Conservation (phyloP, 2,797 vertebrate species). For the Sebastes ruberrimus region DNA sequence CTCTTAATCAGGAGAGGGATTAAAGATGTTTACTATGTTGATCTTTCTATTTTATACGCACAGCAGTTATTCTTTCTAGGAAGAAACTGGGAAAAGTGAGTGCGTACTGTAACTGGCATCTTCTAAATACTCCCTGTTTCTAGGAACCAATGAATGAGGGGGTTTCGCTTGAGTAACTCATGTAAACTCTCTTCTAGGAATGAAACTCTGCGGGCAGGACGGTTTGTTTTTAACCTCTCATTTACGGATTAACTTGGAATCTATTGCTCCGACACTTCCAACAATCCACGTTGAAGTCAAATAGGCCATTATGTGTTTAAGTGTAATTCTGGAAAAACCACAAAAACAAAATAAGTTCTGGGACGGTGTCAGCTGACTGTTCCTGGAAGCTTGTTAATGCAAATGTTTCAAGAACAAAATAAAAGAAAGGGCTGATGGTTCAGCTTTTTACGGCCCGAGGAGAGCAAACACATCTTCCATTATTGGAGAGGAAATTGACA, state of each 20-base stretch:
- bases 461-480: not conserved
- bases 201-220: not conserved
- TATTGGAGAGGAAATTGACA: not conserved
- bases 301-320: not conserved
- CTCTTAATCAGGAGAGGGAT: not conserved
- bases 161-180: slow-evolving; percentile 10
- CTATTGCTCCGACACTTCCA: not conserved
- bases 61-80: slow-evolving; percentile 14
- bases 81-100: not conserved
- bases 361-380: not conserved
- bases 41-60: not conserved
- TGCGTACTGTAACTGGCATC: not conserved
- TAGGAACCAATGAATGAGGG: slow-evolving; percentile 22
- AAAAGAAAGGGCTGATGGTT: slow-evolving; percentile 19
- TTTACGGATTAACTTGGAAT: slow-evolving; percentile 58
- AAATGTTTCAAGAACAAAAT: not conserved
- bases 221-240: slow-evolving; percentile 42
- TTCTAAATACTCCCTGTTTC: slow-evolving; percentile 16
- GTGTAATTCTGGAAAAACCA: slow-evolving; percentile 25
- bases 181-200: slow-evolving; percentile 51
- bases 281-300: not conserved
- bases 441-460: not conserved
- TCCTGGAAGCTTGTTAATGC: slow-evolving; percentile 30
- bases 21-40: slow-evolving; percentile 11
- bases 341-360: slow-evolving; percentile 13